These are phyloP conservation scores for Theristus sp. DNA, from an alignment of 2,888 invertebrate species.

Conservation along the genomic window DNA sequence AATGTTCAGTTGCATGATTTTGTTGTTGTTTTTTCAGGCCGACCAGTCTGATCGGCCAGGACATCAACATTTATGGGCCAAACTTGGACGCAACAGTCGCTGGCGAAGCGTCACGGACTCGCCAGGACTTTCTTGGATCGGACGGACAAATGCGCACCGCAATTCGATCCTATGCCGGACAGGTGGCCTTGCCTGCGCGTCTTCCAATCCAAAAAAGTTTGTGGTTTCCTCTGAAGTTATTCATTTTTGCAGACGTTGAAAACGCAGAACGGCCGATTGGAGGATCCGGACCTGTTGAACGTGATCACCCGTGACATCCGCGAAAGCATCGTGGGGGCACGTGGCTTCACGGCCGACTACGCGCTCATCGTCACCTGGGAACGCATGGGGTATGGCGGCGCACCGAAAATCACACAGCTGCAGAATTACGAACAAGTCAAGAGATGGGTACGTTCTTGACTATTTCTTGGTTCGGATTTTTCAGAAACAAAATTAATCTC, in stretches of 20 bases:
- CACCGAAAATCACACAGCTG: constrained; percentile 15
- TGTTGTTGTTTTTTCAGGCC: not conserved
- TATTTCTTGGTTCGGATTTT: too few relatives aligned
- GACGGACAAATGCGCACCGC: not conserved
- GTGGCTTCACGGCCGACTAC: constrained; percentile 71
- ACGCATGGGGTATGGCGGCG: constrained; percentile 57
- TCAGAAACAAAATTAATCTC: too few relatives aligned
- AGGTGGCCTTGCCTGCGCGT: not conserved
- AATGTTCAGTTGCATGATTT: too few relatives aligned
- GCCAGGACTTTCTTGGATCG: not conserved
- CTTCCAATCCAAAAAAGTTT: not conserved
- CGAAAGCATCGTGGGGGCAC: constrained; percentile 64
- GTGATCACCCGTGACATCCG: constrained; percentile 45
- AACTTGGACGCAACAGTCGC: not conserved
- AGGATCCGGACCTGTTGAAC: not conserved
- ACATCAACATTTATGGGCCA: not conserved
- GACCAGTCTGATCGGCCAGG: not conserved
- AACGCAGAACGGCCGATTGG: not conserved
- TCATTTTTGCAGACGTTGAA: not conserved
- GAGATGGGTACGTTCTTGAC: constrained; percentile 10
- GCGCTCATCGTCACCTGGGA: constrained; percentile 79
- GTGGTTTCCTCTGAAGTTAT: not conserved
- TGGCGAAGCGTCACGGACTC: not conserved
- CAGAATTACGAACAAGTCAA: constrained; percentile 12
- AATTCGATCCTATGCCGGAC: not conserved